These are phyloP conservation scores for Caenorhabditis sp. DNA, from an alignment of 2,888 invertebrate species.

Conservation along the genomic window DNA sequence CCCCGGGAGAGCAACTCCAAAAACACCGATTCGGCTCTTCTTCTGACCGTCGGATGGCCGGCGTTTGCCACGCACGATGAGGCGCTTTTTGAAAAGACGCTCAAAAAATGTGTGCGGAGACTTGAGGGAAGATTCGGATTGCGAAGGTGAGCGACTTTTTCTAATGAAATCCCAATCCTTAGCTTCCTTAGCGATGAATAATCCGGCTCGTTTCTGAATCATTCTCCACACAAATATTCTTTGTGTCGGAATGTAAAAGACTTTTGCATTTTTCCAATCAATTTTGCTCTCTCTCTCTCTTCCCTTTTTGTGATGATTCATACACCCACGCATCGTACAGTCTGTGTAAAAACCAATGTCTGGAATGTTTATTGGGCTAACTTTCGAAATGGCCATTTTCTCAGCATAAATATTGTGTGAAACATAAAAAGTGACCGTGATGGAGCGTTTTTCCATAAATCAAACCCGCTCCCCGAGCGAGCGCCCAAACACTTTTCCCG, in stretches of 20 bases:
- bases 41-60: slow-evolving; percentile 96
- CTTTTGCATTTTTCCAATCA: too few relatives aligned
- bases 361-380: too few relatives aligned
- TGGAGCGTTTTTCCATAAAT: slow-evolving; percentile 23
- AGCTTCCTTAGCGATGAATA: background rate
- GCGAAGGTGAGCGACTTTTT: slow-evolving; percentile 83
- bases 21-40: slow-evolving; percentile 93
- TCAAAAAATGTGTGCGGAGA: slow-evolving; percentile 83
- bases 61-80: slow-evolving; percentile 98
- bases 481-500: too few relatives aligned
- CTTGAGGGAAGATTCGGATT: slow-evolving; percentile 93
- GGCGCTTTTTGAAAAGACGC: slow-evolving; percentile 88
- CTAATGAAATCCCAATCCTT: background rate
- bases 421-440: background rate
- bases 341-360: too few relatives aligned
- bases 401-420: too few relatives aligned
- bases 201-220: background rate
- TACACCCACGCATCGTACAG: too few relatives aligned
- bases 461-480: slow-evolving; percentile 18
- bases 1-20: slow-evolving; percentile 98
- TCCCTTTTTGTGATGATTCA: too few relatives aligned
- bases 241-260: too few relatives aligned
- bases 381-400: too few relatives aligned
- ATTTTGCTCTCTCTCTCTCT: background rate
- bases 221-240: too few relatives aligned